Evolutionary conservation across 1,140 invertebrate genomes (phyloP), one percentile per base, ranked within the genome.

Genomic region (Frieseomelitta varia): DNA sequence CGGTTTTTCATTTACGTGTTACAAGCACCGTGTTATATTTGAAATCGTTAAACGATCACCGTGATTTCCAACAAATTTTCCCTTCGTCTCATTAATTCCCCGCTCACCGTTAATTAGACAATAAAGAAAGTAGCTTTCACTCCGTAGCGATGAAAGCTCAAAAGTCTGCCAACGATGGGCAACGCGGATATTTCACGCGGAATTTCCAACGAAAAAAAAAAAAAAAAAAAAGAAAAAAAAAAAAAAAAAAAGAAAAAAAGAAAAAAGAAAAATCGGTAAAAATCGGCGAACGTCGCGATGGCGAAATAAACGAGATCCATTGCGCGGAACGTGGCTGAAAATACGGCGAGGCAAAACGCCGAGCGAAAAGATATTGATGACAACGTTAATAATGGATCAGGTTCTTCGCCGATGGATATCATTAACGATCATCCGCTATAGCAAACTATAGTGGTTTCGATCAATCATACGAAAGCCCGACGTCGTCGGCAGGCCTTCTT

Each of bases 381-480:
- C 82, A 89, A 72, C 85, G 85, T 90, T 87, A 90, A 90, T 90
- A 90, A 90, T 90, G 86, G 88, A 90, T 90, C 86, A 80, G 83
- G 82, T 90, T 90, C 73, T 78, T 72, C 88, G 80, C 75, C 88
- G 86, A 90, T 90, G 87, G 88, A 90, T 90, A 90, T 90, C 89
- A 90, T 90, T 90, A 90, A 90, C 89, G 89, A 90, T 90, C 80
- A 90, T 90, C 86, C 78, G 83, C 86, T 80, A 84, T 84, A 84
- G 81, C 63, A 71, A 83, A 81, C 80, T 87, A 90, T 82, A 85
- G 81, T 71, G 81, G 84, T 73, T 89, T 91, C 91, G 90, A 92
- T 92, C 91, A 92, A 91, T 91, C 91, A 92, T 87, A 82, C 85
- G 79, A 85, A 88, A 91, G 88, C 75, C 81, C 87, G 78, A 90